Base-by-base conservation (phyloP, 1,140 invertebrate genomes). In the Tenebrio molitor region DNA sequence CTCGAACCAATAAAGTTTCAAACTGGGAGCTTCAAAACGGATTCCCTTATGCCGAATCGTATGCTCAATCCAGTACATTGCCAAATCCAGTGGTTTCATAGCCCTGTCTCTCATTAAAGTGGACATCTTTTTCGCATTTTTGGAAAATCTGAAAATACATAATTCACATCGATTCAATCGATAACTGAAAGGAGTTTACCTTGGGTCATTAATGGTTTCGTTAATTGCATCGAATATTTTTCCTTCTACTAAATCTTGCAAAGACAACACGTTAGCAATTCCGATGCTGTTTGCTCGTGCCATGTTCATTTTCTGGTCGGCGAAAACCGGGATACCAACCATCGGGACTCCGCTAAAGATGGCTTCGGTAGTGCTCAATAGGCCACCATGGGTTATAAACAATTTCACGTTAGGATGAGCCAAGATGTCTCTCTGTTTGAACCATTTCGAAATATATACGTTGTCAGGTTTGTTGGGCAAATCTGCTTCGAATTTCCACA, bases 401-500 rank as follows among this genome's bases (percentile, higher is more conserved):
- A 87, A 62, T 74, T 81, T 73, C 5, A 74, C 64, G 21, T 81
- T 81, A 1, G 76, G 77, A 66, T 82, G 79, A 12, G 74, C 78
- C 71, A 90, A 81, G 68, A 90, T 77, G 76, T 88, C 86, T 73
- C 88, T 88, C 75, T 90, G 89, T 10, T 89, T 88, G 62, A 89
- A 84, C 89, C 89, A 87, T 15, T 77, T 78, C 1, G 79, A 72
- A 4, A 84, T 72, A n/a, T 82, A 81, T 0, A 89, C 83, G 76
- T 88, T 88, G 0, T 81, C 75, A 5, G 87, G 83, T 76, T 83
- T 77, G 19, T 84, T 81, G 12, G 84, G 76, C 34, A 85, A 79
- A 5, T 84, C 83, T 17, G 86, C 83, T 44, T 85, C 84, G 75
- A 85, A 87, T 77, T 88, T n/a, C n/a, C n/a, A n/a, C n/a, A n/a